Percentiles rank a stretch among this genome's conserved stretches.
These are phyloP conservation scores for Chaetura pelagica DNA, from an alignment of 2,113 vertebrate genomes.

Conservation along the genomic window DNA sequence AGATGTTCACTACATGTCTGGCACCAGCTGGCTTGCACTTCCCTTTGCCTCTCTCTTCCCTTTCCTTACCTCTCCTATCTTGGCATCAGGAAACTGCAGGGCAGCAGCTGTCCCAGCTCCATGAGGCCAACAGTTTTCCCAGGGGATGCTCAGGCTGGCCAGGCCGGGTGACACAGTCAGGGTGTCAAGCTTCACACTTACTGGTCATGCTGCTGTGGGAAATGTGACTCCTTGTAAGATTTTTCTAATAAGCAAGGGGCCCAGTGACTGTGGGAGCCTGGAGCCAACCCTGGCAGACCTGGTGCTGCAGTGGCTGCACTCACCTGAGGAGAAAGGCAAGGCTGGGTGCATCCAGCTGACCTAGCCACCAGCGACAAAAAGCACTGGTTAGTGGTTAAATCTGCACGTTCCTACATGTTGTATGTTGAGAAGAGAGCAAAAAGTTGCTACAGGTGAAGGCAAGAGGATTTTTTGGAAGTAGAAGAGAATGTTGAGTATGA, in stretches of 20 bases:
- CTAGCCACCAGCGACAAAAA: neutral
- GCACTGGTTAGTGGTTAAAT: accelerated
- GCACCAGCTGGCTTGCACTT: neutral
- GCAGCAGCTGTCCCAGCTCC: neutral
- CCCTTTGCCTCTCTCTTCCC: neutral
- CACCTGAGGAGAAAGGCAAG: neutral
- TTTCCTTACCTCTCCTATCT: neutral
- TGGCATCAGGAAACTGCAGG: neutral
- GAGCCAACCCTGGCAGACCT: neutral
- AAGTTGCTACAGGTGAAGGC: neutral
- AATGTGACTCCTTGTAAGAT: neutral
- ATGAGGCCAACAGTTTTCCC: neutral
- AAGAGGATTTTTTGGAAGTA: neutral
- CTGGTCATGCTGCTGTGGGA: neutral
- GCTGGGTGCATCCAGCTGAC: neutral
- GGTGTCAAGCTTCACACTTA: neutral
- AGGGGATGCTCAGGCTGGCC: neutral
- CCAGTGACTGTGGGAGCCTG: neutral
- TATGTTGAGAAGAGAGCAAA: neutral
- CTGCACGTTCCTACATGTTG: neutral
- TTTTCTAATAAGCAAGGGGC: neutral
- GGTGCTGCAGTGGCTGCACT: neutral
- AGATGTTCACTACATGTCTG: neutral
- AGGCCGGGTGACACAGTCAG: neutral
- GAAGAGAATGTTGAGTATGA: neutral